Base-by-base conservation (phyloP, 2,113 vertebrate species). In the Crotophaga sulcirostris region DNA sequence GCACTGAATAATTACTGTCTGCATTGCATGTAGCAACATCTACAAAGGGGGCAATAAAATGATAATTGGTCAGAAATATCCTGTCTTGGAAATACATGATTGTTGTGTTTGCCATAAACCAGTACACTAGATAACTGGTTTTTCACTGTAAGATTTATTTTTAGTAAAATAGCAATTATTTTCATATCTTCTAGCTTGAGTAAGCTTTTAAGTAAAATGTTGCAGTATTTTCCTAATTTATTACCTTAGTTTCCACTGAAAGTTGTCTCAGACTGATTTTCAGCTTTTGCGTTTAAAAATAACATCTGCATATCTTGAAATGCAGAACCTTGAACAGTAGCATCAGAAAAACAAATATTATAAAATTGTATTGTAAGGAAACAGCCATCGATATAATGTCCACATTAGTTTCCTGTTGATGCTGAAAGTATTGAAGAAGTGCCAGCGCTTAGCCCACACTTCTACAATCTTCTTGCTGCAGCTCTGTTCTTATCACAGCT, bases 351-450 rank as follows among this genome's bases (percentile, higher is more conserved):
- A 97, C 96, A 97, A 92, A 97, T 97, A 95, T 80, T 97, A 94
- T 96, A 94, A 97, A 97, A 95, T 93, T 97, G 94, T 97, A 97
- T 98, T 98, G 87, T 97, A 95, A 98, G 98, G 98, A 98, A 98
- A 93, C 97, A 97, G 97, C 96, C 97, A 97, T 98, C 95, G 69
- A 96, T 97, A 97, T 96, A 98, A 98, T 98, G 97, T 97, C 97
- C 97, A 98, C 97, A 97, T 98, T 97, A 97, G 95, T 74, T 98
- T 98, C 98, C 98, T 98, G 98, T 98, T 98, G 97, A 98, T 98
- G 96, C 95, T 96, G 96, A 97, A 97, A 97, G 96, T 96, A 96
- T 93, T 98, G 98, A 98, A 97, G 92, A 91, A 84, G 47, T 96
- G 97, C 97, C 97, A 98, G 89, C 83, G 54, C 96, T 97, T 96